phyloP scores from a whole-genome alignment of 2,888 invertebrate genomes.

The Diarsia rubi region DNA sequence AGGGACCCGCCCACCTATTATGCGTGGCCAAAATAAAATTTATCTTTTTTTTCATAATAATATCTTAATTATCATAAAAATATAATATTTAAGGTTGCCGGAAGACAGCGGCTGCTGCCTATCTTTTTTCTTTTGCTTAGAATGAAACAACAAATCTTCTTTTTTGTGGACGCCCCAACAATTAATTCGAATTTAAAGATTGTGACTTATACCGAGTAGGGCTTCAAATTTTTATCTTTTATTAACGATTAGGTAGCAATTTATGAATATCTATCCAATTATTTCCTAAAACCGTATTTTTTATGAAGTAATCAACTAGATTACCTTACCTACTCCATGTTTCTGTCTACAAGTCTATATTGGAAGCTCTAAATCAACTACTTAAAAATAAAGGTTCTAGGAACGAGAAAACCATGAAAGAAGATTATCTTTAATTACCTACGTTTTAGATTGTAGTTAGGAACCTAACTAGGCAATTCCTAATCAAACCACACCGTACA shows the following conservation, averaged over 20 bases:
- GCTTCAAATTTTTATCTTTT: slow-evolving; percentile 13
- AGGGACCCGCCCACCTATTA: slow-evolving; percentile 75
- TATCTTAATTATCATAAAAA: slow-evolving; percentile 78
- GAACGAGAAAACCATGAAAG: background rate
- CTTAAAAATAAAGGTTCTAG: background rate
- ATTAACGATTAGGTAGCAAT: background rate
- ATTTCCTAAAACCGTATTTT: background rate
- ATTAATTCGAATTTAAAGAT: slow-evolving; percentile 44
- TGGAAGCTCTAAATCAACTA: background rate
- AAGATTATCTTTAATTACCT: background rate
- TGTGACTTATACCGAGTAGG: slow-evolving; percentile 18
- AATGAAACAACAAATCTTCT: slow-evolving; percentile 58
- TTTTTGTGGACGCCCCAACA: slow-evolving; percentile 41
- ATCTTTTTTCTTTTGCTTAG: slow-evolving; percentile 45
- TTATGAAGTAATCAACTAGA: background rate
- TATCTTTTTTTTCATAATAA: slow-evolving; percentile 68
- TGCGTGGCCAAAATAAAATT: slow-evolving; percentile 67
- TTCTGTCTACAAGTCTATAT: background rate
- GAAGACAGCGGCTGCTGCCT: slow-evolving; percentile 60
- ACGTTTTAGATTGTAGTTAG: background rate
- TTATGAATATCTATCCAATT: background rate
- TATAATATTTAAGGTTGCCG: slow-evolving; percentile 67
- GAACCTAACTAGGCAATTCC: background rate
- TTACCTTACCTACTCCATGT: background rate
- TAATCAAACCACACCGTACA: background rate